Evolutionary conservation across 2,888 invertebrate species (phyloP), one percentile per base, ranked within the genome.

Genomic region (Tinea pellionella): DNA sequence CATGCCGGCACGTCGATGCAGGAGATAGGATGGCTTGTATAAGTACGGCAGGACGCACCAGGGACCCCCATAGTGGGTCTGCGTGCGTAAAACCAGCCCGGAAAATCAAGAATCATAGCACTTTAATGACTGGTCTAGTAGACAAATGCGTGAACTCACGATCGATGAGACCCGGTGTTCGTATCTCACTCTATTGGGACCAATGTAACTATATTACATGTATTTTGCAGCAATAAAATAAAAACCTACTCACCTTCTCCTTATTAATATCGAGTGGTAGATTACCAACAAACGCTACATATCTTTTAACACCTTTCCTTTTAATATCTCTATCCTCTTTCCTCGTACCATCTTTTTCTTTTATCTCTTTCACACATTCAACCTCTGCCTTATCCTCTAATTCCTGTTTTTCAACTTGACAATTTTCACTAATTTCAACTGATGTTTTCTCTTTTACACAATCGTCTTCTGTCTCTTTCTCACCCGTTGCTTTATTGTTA

Each of bases 251-350:
- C 64, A 88, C 88, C 71, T 71, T 75, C 51, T 80, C 78, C 61
- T 78, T 80, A 61, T 71, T 67, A 53, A 80, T 64, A 63, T 77
- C 73, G 13, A 77, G 65, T 0, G 87, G 82, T 24, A 88, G 66
- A 63, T 88, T 88, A 0, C 88, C 88, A 30, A 88, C 63, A 66
- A 88, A 88, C 18, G 85, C 86, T 1, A 88, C 80, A 74, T 87
- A 88, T 77, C 88, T 71, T 63, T 86, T 87, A 0, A 80, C 76
- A 0, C 81, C 78, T 61, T 74, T 78, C 0, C 75, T 75, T 56
- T 68, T 65, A 0, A 61, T 63, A 29, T 59, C 4, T 15, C 62
- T 62, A 12, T 60, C 64, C 67, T 64, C 53, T 19, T 53, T 24
- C 8, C 24, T 53, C 16, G 2, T 12, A 19, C 47, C 59, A 16